Percentiles rank a stretch among this genome's conserved stretches.
These are phyloP conservation scores for Ranitomeya variabilis DNA, from an alignment of 2,113 vertebrate species.

Conservation along the genomic window DNA sequence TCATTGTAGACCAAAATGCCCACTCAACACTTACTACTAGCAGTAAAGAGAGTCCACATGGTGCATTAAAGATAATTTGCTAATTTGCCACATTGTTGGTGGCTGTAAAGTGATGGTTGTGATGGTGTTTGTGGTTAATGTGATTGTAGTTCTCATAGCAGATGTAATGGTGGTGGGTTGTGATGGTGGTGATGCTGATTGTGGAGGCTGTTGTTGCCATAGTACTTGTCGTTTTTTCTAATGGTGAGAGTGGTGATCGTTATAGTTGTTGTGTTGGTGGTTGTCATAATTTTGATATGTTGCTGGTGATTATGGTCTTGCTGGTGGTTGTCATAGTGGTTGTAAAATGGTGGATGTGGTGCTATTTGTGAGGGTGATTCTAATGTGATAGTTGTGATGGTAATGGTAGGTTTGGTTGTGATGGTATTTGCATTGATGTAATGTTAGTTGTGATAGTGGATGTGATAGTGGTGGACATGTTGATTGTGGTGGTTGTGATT, in stretches of 20 bases:
- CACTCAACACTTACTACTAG: too few relatives aligned
- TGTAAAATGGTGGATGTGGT: not conserved
- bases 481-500: not conserved
- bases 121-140: not conserved
- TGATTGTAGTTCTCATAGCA: not conserved
- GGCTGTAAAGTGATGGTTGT: not conserved
- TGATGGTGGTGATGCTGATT: not conserved
- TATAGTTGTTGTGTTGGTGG: not conserved
- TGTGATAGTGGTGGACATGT: not conserved
- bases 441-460: not conserved
- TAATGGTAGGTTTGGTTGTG: not conserved
- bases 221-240: not conserved
- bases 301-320: not conserved
- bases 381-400: not conserved
- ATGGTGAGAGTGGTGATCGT: not conserved
- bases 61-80: not conserved
- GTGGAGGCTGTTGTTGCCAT: not conserved
- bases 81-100: not conserved
- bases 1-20: too few relatives aligned
- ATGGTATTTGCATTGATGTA: not conserved
- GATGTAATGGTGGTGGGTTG: not conserved
- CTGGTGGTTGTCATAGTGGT: not conserved
- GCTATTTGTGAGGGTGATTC: not conserved
- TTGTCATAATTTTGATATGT: not conserved
- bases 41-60: not conserved